Conservation (phyloP, 2,113 vertebrate genomes). For the Tenebrosternarchus preto region DNA sequence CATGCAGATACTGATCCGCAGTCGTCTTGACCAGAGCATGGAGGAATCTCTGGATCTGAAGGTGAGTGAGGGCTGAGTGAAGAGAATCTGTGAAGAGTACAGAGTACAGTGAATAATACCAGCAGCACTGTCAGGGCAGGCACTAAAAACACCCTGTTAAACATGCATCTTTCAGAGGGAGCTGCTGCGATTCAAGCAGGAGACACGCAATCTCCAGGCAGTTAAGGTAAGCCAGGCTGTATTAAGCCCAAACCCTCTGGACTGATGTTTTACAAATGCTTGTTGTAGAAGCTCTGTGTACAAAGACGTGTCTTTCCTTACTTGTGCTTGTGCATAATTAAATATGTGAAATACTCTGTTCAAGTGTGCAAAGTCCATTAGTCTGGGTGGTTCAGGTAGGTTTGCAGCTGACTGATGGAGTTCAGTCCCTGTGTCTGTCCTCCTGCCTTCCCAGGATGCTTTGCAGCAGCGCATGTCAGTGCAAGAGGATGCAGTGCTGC, state of each 20-base stretch:
- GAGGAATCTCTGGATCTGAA: conserved; percentile 93
- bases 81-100: background rate
- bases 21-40: conserved; percentile 92
- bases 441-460: conserved; percentile 81
- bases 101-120: background rate
- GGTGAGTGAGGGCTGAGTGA: conserved; percentile 68
- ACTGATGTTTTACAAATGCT: background rate
- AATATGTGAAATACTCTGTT: too few relatives aligned
- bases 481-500: conserved; percentile 88
- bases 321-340: too few relatives aligned
- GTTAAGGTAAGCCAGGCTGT: conserved; percentile 84
- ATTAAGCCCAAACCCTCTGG: background rate
- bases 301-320: too few relatives aligned
- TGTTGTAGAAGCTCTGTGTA: too few relatives aligned
- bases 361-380: too few relatives aligned
- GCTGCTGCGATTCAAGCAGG: conserved; percentile 90
- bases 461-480: conserved; percentile 90
- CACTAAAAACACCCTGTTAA: background rate
- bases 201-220: conserved; percentile 91
- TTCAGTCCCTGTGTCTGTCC: conserved; percentile 29
- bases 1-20: conserved; percentile 87
- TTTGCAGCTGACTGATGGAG: background rate
- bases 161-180: conserved; percentile 80
- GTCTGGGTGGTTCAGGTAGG: background rate
- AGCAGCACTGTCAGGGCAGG: background rate